Evolutionary conservation across 2,888 invertebrate species (phyloP).

Genomic region (Heteromurus nitidus): DNA sequence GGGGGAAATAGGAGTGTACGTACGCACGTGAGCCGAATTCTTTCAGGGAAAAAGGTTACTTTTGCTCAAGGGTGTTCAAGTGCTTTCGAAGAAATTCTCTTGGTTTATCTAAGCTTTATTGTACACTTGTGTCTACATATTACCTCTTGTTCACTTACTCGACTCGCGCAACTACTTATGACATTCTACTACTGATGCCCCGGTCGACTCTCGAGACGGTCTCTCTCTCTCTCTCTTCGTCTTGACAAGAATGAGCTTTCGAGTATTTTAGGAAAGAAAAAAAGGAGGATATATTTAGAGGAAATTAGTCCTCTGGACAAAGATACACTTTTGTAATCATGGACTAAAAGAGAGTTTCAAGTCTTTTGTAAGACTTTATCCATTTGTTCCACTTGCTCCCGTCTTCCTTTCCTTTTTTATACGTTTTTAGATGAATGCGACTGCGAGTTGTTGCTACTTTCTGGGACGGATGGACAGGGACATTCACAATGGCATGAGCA

Average conservation of each 20-base stretch:
- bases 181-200: slow-evolving; percentile 62
- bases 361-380: too few relatives aligned
- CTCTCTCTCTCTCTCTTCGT: neutral
- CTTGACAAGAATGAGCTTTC: neutral
- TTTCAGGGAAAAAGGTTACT: slow-evolving; percentile 59
- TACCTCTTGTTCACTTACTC: neutral
- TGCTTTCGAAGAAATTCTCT: slow-evolving; percentile 40
- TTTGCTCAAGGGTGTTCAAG: slow-evolving; percentile 56
- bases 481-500: too few relatives aligned
- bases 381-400: too few relatives aligned
- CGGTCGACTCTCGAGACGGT: slow-evolving; percentile 33
- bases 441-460: too few relatives aligned
- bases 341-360: too few relatives aligned
- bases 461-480: too few relatives aligned
- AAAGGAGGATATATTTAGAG: slow-evolving; percentile 25
- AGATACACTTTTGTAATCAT: too few relatives aligned
- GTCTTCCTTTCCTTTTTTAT: too few relatives aligned
- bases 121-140: slow-evolving; percentile 2
- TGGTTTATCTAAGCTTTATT: slow-evolving; percentile 26
- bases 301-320: slow-evolving; percentile 53
- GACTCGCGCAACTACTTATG: slow-evolving; percentile 56
- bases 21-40: slow-evolving; percentile 64
- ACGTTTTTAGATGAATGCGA: too few relatives aligned
- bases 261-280: neutral
- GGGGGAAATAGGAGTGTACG: slow-evolving; percentile 57